phyloP scores from a whole-genome alignment of 2,888 invertebrate species.

The Epirrhoe tristata region DNA sequence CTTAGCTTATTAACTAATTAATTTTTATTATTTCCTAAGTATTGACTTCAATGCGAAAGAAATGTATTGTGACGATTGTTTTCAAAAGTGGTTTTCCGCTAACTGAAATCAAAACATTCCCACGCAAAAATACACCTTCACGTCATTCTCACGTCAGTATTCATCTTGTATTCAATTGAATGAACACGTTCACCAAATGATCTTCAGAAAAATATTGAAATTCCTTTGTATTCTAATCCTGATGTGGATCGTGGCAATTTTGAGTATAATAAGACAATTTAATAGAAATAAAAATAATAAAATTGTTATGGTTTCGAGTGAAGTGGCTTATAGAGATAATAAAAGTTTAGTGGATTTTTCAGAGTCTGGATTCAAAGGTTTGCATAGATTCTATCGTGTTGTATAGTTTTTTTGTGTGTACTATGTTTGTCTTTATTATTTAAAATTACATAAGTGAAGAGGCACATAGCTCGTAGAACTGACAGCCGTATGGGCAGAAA shows the following conservation, averaged over 20 bases:
- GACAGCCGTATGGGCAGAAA: too few relatives aligned
- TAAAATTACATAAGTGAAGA: too few relatives aligned
- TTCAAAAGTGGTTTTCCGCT: background rate
- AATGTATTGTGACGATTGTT: background rate
- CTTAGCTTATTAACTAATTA: too few relatives aligned
- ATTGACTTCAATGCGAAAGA: background rate
- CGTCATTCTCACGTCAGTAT: constrained; percentile 10
- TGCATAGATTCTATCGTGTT: background rate
- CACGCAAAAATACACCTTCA: background rate
- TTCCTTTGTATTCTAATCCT: constrained; percentile 47
- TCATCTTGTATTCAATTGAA: constrained; percentile 13
- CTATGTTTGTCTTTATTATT: too few relatives aligned
- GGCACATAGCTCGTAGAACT: too few relatives aligned
- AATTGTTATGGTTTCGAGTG: constrained; percentile 21
- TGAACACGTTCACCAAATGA: constrained; percentile 20
- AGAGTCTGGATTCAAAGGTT: constrained; percentile 50
- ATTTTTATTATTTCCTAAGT: too few relatives aligned
- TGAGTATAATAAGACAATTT: constrained; percentile 54
- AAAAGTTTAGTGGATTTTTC: constrained; percentile 2
- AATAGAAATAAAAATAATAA: constrained; percentile 30
- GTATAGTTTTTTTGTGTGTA: background rate
- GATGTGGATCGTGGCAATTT: constrained; percentile 58
- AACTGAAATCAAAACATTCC: constrained; percentile 13
- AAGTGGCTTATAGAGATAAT: constrained; percentile 15
- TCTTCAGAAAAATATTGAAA: constrained; percentile 44